A percentile compares a stretch with the other conserved stretches of the same genome.
Conservation (phyloP, 2,113 vertebrate genomes). For the Ardeotis arabs region DNA sequence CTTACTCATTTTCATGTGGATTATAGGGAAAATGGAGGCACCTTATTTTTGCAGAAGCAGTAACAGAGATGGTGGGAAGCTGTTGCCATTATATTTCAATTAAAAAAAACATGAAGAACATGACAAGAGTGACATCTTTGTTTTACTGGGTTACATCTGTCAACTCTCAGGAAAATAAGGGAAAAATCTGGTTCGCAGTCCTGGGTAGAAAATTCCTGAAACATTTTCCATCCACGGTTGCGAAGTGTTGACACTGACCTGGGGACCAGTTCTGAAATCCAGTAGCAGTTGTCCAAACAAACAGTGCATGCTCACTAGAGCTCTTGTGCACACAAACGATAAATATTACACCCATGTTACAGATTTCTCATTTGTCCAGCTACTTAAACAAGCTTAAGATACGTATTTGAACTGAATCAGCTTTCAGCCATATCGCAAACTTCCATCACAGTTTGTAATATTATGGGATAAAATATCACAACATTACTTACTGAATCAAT, state of each 20-base stretch:
- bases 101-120: background rate
- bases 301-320: background rate
- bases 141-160: background rate
- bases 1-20: too few relatives aligned
- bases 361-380: constrained; percentile 14
- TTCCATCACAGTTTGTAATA: background rate
- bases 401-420: background rate
- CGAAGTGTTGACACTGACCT: constrained; percentile 45
- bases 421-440: background rate
- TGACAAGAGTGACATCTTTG: background rate
- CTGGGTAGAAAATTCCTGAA: constrained; percentile 22
- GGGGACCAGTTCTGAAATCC: constrained; percentile 27
- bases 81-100: too few relatives aligned
- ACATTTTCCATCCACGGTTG: background rate
- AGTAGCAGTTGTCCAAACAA: constrained; percentile 70
- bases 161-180: background rate
- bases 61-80: too few relatives aligned
- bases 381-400: background rate
- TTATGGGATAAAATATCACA: background rate
- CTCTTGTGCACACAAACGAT: constrained; percentile 26
- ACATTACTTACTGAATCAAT: background rate
- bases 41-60: too few relatives aligned
- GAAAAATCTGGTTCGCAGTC: background rate
- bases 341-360: background rate
- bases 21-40: too few relatives aligned